Evolutionary conservation across 1,140 invertebrate genomes (phyloP).

Genomic region (Tetramorium parvispinum): DNA sequence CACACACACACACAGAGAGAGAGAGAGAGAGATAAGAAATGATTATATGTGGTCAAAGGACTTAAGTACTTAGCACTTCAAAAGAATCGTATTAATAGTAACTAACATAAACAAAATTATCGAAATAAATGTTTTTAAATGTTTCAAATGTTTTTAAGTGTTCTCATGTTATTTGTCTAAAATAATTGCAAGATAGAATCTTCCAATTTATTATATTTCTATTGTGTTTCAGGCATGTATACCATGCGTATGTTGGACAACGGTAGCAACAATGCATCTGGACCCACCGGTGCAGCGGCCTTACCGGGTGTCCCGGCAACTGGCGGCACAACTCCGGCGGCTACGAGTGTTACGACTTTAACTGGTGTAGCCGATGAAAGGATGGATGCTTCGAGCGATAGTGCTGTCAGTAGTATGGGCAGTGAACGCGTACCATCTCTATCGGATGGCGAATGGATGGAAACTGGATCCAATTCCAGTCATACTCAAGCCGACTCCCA

Average conservation of each 20-base stretch:
- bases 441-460: slow-evolving; percentile 95
- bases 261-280: slow-evolving; percentile 85
- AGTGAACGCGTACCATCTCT: slow-evolving; percentile 94
- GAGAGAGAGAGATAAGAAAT: slow-evolving; percentile 43
- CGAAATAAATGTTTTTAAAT: neutral
- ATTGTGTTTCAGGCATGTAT: slow-evolving; percentile 91
- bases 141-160: neutral
- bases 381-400: slow-evolving; percentile 93
- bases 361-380: slow-evolving; percentile 87
- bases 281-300: slow-evolving; percentile 79
- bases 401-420: slow-evolving; percentile 96
- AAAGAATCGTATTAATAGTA: neutral
- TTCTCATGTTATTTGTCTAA: neutral
- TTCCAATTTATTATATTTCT: slow-evolving; percentile 23
- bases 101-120: neutral
- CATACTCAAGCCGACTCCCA: slow-evolving; percentile 88
- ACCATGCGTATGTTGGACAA: slow-evolving; percentile 93
- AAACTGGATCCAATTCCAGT: slow-evolving; percentile 93
- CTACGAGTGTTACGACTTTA: slow-evolving; percentile 77
- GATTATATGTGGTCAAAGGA: slow-evolving; percentile 23
- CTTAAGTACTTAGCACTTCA: neutral
- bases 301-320: slow-evolving; percentile 80
- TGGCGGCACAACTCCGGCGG: slow-evolving; percentile 72
- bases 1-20: no score
- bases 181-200: slow-evolving; percentile 10